Evolutionary conservation across 2,113 vertebrate species (phyloP).

Genomic region (Plectropomus leopardus): DNA sequence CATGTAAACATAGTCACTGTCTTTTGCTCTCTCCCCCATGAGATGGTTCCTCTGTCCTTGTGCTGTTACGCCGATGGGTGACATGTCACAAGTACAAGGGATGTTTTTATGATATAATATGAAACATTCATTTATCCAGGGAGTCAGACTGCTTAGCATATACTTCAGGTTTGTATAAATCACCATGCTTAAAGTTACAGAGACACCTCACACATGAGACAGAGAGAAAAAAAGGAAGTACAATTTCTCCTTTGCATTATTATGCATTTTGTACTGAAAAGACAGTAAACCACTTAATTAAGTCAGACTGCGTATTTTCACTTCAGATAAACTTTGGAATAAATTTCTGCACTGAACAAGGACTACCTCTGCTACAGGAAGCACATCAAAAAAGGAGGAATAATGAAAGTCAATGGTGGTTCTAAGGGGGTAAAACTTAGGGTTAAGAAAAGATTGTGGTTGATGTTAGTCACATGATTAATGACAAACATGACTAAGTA

Average conservation of each 20-base stretch:
- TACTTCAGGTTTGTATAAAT: neutral
- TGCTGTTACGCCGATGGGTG: slow-evolving; percentile 10
- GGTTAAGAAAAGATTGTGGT: no score
- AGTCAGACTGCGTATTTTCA: no score
- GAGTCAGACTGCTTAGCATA: neutral
- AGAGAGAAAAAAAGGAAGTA: neutral
- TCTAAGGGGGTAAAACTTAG: no score
- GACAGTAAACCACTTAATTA: no score
- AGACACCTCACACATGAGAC: neutral
- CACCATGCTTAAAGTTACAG: neutral
- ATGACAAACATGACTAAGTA: no score
- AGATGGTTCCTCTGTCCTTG: neutral
- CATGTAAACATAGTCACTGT: no score
- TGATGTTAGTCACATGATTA: no score
- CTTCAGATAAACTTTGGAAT: slow-evolving; percentile 1
- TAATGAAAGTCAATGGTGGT: neutral
- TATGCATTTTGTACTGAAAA: no score
- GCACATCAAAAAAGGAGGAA: neutral
- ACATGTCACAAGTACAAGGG: slow-evolving; percentile 12
- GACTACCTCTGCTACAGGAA: neutral
- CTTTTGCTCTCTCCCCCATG: neutral
- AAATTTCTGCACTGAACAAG: no score
- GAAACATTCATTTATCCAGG: neutral
- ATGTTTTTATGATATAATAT: neutral
- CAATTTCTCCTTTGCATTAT: neutral